Evolutionary conservation across 2,113 vertebrate genomes (phyloP).

Genomic region (Gymnobelideus leadbeateri): DNA sequence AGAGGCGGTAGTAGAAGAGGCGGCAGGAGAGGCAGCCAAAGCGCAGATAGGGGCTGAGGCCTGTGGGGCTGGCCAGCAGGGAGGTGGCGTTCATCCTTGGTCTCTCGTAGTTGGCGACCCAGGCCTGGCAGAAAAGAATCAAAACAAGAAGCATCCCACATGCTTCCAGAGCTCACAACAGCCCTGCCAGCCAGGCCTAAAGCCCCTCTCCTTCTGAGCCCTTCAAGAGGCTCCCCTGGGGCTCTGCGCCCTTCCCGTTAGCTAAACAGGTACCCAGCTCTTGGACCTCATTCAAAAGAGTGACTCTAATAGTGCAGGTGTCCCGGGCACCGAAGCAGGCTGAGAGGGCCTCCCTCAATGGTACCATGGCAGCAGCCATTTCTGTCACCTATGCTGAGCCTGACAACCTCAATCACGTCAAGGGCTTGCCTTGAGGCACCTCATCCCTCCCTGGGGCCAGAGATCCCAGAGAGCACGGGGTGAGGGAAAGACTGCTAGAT

Average conservation of each 20-base stretch:
- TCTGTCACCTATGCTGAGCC: too few relatives aligned
- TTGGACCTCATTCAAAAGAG: background rate
- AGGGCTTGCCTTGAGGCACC: too few relatives aligned
- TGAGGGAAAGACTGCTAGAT: too few relatives aligned
- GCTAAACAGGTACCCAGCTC: too few relatives aligned
- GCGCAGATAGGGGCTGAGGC: slow-evolving; percentile 96
- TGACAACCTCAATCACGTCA: too few relatives aligned
- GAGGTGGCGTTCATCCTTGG: slow-evolving; percentile 92
- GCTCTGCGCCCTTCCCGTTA: too few relatives aligned
- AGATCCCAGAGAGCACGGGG: too few relatives aligned
- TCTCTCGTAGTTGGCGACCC: slow-evolving; percentile 94
- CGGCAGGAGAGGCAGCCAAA: slow-evolving; percentile 96
- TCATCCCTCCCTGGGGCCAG: too few relatives aligned
- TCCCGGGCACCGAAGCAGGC: background rate
- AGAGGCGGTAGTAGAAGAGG: slow-evolving; percentile 94
- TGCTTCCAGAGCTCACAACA: too few relatives aligned
- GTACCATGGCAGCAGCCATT: background rate
- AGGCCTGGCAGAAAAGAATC: slow-evolving; percentile 85
- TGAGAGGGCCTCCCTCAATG: too few relatives aligned
- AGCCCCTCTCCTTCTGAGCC: background rate
- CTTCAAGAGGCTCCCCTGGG: too few relatives aligned
- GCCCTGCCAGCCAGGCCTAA: too few relatives aligned
- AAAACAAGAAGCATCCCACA: slow-evolving; percentile 28
- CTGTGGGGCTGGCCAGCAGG: slow-evolving; percentile 93
- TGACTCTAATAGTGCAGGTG: background rate